A percentile compares a stretch with the other conserved stretches of the same genome.
These are phyloP conservation scores for Nylanderia fulva DNA, from an alignment of 1,140 invertebrate species.

Conservation along the genomic window DNA sequence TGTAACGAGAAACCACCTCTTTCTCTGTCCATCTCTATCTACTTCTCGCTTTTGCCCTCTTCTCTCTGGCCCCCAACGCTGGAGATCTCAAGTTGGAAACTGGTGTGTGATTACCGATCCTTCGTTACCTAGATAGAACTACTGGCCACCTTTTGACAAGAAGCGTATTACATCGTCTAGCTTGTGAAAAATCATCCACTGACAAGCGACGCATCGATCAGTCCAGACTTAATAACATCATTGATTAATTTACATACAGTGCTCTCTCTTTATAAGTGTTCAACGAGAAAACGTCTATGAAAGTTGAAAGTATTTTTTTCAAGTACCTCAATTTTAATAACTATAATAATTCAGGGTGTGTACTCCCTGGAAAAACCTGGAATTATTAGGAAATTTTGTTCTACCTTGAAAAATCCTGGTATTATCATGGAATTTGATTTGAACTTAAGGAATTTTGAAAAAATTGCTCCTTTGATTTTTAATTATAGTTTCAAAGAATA, in stretches of 20 bases:
- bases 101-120: slow-evolving; percentile 71
- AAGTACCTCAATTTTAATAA: neutral
- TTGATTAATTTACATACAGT: slow-evolving; percentile 5
- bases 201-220: neutral
- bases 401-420: no score
- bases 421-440: no score
- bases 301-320: neutral
- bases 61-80: slow-evolving; percentile 11
- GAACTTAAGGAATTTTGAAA: no score
- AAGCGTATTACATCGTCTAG: neutral
- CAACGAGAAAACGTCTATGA: neutral
- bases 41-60: slow-evolving; percentile 34
- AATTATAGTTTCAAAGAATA: no score
- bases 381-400: no score
- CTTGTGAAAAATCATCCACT: neutral
- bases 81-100: slow-evolving; percentile 60
- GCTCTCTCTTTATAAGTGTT: no score
- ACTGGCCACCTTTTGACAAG: neutral
- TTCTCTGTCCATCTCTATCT: slow-evolving; percentile 22
- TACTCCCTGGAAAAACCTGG: no score
- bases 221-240: neutral
- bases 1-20: slow-evolving; percentile 81
- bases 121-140: slow-evolving; percentile 55
- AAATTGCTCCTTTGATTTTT: no score
- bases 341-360: no score